Conservation (phyloP, 2,888 invertebrate species). For the Amphipoea lucens region DNA sequence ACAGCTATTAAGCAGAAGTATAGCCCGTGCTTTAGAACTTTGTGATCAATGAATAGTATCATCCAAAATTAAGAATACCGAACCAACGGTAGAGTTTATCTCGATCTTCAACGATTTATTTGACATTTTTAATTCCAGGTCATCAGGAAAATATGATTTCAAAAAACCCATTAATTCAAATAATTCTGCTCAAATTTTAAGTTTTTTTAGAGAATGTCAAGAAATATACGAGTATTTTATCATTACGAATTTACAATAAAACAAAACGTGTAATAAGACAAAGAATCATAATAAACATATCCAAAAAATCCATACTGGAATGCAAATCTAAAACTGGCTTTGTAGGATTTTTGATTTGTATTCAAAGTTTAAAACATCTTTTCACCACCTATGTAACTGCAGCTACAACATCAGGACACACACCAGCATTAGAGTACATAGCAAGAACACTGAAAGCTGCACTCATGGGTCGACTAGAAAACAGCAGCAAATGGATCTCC, state of each 20-base stretch:
- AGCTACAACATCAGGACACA: not conserved
- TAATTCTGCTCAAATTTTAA: not conserved
- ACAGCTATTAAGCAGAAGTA: not conserved
- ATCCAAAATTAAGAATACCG: conserved; percentile 13
- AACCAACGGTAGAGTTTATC: conserved; percentile 9
- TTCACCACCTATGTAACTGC: not conserved
- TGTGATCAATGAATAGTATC: conserved; percentile 8
- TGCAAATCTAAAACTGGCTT: not conserved
- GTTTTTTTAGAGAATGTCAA: not conserved
- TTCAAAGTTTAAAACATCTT: not conserved
- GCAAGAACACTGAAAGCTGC: too few relatives aligned
- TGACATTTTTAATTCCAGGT: conserved; percentile 19
- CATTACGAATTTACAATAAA: not conserved
- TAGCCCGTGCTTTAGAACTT: conserved; percentile 8
- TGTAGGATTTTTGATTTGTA: too few relatives aligned
- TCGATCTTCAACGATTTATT: conserved; percentile 18
- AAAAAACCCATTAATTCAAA: conserved; percentile 6
- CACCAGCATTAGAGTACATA: not conserved
- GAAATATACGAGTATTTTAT: not conserved
- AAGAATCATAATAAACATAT: not conserved
- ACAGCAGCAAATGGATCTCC: too few relatives aligned
- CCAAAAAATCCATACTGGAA: not conserved
- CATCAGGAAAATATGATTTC: conserved; percentile 11
- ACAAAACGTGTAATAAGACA: not conserved
- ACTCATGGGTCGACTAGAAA: too few relatives aligned